phyloP scores from a whole-genome alignment of 2,888 invertebrate genomes.

The Xiphydria camelus region DNA sequence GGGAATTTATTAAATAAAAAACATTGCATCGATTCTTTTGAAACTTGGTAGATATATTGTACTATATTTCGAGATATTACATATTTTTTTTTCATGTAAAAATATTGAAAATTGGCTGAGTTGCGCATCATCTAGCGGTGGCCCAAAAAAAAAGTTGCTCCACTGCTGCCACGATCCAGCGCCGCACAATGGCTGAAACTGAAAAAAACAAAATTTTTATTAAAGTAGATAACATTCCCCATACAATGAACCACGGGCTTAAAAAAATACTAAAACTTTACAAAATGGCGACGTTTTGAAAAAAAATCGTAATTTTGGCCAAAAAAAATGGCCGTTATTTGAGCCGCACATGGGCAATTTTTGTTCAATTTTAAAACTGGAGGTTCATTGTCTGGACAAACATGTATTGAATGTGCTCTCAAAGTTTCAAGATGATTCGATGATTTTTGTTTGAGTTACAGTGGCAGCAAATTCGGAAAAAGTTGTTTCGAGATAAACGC shows the following conservation, averaged over 20 bases:
- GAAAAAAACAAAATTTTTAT: constrained; percentile 7
- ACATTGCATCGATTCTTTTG: constrained; percentile 4
- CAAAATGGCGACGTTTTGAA: constrained; percentile 3
- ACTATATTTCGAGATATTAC: constrained; percentile 3
- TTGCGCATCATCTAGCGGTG: not conserved
- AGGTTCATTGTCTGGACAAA: constrained; percentile 7
- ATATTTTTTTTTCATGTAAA: constrained; percentile 11
- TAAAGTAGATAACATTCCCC: constrained; percentile 3
- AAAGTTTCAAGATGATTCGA: constrained; percentile 4
- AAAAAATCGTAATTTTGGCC: not conserved
- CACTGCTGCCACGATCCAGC: constrained; percentile 7
- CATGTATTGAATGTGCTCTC: constrained; percentile 3
- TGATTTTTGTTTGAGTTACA: constrained; percentile 16
- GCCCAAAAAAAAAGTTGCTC: constrained; percentile 3
- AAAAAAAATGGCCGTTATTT: constrained; percentile 1
- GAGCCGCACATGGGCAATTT: constrained; percentile 7
- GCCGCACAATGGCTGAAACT: constrained; percentile 4
- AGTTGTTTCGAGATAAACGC: constrained; percentile 2
- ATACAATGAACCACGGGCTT: constrained; percentile 5
- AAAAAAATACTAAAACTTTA: not conserved
- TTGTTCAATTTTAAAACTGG: constrained; percentile 2
- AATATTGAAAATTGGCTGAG: not conserved
- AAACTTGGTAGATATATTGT: constrained; percentile 3
- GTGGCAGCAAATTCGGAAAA: constrained; percentile 20
- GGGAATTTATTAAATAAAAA: constrained; percentile 1